phyloP scores from a whole-genome alignment of 2,113 vertebrate genomes.

The Hylia prasina region DNA sequence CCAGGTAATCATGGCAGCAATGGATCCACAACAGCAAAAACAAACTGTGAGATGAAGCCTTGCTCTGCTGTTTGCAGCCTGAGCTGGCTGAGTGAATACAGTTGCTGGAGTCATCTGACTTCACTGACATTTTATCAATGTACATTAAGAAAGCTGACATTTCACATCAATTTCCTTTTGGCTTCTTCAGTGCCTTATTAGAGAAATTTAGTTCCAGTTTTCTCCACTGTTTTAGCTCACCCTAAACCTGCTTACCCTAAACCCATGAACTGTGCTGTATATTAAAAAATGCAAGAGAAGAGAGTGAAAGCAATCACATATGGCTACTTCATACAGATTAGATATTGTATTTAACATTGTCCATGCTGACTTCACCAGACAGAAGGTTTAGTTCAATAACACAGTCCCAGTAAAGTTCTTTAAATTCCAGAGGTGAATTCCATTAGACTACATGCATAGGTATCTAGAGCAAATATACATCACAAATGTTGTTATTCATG shows the following conservation, averaged over 20 bases:
- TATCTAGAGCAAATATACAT: background rate
- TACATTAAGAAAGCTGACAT: conserved; percentile 34
- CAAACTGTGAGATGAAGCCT: background rate
- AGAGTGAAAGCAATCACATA: background rate
- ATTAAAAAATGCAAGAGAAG: background rate
- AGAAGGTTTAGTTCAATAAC: background rate
- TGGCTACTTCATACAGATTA: background rate
- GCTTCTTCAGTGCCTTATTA: background rate
- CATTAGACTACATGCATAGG: background rate
- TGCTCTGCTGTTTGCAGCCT: background rate
- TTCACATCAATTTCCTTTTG: background rate
- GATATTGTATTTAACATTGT: background rate
- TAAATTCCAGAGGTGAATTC: background rate
- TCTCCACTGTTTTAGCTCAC: background rate
- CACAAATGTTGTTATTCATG: background rate
- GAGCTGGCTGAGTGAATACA: conserved; percentile 6
- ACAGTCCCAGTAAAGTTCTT: background rate
- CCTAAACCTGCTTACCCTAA: background rate
- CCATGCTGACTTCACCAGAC: background rate
- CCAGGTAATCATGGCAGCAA: background rate
- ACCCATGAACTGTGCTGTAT: background rate
- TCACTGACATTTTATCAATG: conserved; percentile 45
- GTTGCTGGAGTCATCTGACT: conserved; percentile 31
- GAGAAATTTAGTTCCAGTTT: background rate
- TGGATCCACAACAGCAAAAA: background rate